Base-by-base conservation (phyloP, 2,797 vertebrate species). In the Synaphobranchus kaupii region DNA sequence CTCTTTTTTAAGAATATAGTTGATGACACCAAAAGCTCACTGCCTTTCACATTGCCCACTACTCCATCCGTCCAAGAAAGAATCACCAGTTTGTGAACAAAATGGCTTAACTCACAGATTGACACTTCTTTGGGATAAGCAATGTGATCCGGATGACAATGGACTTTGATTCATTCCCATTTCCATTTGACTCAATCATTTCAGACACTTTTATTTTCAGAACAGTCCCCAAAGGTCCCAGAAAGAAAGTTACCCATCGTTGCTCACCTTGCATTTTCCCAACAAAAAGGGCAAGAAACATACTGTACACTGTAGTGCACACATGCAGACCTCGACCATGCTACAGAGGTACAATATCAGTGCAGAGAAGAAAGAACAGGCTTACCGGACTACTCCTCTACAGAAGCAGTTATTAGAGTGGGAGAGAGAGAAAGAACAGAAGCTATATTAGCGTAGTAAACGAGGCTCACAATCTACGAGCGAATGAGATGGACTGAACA, bases 331-430 rank as follows among this genome's bases (percentile, higher is more conserved):
- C 89, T 58, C 15, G 78, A 47, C 48, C 86, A 84, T 84, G 86
- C 86, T 44, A 34, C 28, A 50, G 63, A 85, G 60, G 63, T 31
- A 5, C 80, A 81, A 89, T n/a, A 86, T 28, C 88, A 80, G 15
- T 86, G 20, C 85, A 92, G 88, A 89, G 88, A 93, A 90, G 89
- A 93, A 90, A 90, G 88, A 76, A 89, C 81, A 91, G 83, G 90
- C 98, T 99, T 99, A 99, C 98, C 98, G 97, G 98, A 97, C 98
- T 97, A 95, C 94, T 99, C 96, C 96, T 98, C 98, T 99, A 96
- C 89, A 97, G 95, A 95, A 94, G 94, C 94, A 95, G 95, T 90
- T 92, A 90, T 93, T 90, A 91, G 90, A 73, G 92, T 17, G 52
- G 44, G 34, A 88, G 88, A 90, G 89, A 90, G 89, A 90, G 91